Evolutionary conservation across 2,797 vertebrate species (phyloP).

Genomic region (Sebastes itinus): DNA sequence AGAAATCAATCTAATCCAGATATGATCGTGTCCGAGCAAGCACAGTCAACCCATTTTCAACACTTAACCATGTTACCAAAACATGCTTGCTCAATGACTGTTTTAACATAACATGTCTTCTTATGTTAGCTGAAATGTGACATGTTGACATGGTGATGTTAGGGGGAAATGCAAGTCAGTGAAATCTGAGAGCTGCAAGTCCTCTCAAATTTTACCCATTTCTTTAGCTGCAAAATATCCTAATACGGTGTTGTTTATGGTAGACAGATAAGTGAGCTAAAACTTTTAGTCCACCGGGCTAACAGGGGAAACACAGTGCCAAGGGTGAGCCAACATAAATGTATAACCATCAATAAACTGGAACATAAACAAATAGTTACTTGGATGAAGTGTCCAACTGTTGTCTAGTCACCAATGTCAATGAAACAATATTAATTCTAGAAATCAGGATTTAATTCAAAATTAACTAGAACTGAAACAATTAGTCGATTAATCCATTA

Average conservation of each 20-base stretch:
- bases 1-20: constrained; percentile 3
- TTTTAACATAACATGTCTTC: not conserved
- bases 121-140: not conserved
- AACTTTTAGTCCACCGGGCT: not conserved
- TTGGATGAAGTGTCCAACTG: not conserved
- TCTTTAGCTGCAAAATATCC: not conserved
- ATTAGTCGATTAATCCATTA: not conserved
- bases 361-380: not conserved
- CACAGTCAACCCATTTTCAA: not conserved
- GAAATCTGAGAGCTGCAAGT: not conserved
- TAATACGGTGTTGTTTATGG: not conserved
- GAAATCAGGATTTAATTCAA: not conserved
- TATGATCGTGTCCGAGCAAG: not conserved
- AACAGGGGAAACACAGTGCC: not conserved
- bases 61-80: not conserved
- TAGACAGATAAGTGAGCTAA: not conserved
- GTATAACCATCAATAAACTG: not conserved
- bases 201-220: not conserved
- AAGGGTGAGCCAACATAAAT: not conserved
- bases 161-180: not conserved
- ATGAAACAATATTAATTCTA: not conserved
- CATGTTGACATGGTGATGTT: not conserved
- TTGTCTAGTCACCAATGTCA: not conserved
- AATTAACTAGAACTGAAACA: not conserved
- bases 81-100: not conserved